Percentiles rank a stretch among this genome's conserved stretches.
These are phyloP conservation scores for Chaetodon auriga DNA, from an alignment of 2,113 vertebrate species.

Conservation along the genomic window DNA sequence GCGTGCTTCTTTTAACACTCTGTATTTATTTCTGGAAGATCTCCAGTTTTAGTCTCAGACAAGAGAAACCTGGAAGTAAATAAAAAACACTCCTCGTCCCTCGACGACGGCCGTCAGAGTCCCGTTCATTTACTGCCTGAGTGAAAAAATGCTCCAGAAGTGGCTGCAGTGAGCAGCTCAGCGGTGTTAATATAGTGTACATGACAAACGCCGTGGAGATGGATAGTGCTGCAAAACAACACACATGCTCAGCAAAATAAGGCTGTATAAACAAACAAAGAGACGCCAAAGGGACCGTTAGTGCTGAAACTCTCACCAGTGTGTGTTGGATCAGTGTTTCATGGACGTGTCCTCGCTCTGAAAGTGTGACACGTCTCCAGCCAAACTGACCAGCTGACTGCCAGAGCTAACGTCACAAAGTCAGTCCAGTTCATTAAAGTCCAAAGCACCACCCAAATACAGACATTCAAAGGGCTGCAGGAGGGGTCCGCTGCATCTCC, in stretches of 20 bases:
- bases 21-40: constrained; percentile 8
- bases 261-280: not conserved
- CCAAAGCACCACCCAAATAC: not conserved
- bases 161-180: not conserved
- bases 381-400: not conserved
- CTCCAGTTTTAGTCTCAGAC: constrained; percentile 9
- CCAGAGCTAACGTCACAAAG: not conserved
- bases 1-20: not conserved
- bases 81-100: not conserved
- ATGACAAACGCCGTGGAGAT: constrained; percentile 8
- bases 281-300: not conserved
- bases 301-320: not conserved
- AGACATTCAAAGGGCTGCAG: not conserved
- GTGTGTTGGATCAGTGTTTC: not conserved
- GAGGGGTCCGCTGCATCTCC: not conserved
- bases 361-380: not conserved
- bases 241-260: constrained; percentile 15
- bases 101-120: not conserved
- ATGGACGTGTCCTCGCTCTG: not conserved
- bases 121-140: not conserved
- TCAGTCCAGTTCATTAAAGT: constrained; percentile 6
- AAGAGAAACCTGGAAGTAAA: constrained; percentile 3
- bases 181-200: not conserved
- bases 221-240: not conserved
- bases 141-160: no score